These are phyloP conservation scores for Thecocarcelia acutangulata DNA, from an alignment of 2,888 invertebrate genomes.

Conservation along the genomic window DNA sequence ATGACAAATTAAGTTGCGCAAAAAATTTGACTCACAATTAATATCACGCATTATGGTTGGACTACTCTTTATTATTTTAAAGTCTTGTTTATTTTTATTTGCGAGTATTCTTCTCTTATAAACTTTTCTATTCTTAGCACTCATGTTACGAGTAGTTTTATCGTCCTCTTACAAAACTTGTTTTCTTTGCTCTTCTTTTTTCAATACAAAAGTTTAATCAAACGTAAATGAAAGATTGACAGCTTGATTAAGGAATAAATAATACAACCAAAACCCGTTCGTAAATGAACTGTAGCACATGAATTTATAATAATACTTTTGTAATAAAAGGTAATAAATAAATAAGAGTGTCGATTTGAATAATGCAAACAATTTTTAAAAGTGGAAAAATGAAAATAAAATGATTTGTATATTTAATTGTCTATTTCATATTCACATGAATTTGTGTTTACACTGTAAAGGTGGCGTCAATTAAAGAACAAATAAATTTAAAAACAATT, in stretches of 20 bases:
- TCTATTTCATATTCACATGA: not conserved
- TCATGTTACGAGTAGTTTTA: not conserved
- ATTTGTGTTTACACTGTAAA: not conserved
- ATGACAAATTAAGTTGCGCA: too few species aligned
- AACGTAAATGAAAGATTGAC: slow-evolving; percentile 57
- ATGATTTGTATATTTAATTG: not conserved
- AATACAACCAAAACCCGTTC: slow-evolving; percentile 16
- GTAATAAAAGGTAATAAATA: slow-evolving; percentile 9
- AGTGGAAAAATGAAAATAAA: slow-evolving; percentile 7
- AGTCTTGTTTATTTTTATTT: too few species aligned
- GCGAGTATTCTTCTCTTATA: too few species aligned
- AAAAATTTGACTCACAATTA: too few species aligned
- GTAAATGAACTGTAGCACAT: slow-evolving; percentile 38
- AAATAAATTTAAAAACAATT: slow-evolving; percentile 58
- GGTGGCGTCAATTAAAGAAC: slow-evolving; percentile 18
- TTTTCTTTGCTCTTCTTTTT: not conserved
- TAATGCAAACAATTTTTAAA: slow-evolving; percentile 40
- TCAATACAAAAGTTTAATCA: slow-evolving; percentile 41
- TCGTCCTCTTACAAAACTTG: not conserved
- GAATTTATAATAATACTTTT: slow-evolving; percentile 47
- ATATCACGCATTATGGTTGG: too few species aligned
- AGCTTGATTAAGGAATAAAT: slow-evolving; percentile 49
- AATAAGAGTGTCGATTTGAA: slow-evolving; percentile 32
- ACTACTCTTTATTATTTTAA: too few species aligned
- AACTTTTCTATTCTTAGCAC: not conserved